These are phyloP conservation scores for Anarhynchus alexandrinus DNA, from an alignment of 2,113 vertebrate species.

Conservation along the genomic window DNA sequence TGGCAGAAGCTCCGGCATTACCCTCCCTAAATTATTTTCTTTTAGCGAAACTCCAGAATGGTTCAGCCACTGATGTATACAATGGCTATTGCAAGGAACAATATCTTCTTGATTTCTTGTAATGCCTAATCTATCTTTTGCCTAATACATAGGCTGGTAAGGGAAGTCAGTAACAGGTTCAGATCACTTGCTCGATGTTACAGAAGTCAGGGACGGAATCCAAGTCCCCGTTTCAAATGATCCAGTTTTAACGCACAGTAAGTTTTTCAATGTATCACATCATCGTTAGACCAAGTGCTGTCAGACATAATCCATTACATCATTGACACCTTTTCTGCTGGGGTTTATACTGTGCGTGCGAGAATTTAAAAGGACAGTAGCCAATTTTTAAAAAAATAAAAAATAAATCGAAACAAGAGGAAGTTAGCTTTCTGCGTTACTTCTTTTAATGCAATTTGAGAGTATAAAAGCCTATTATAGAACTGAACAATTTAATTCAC, in stretches of 20 bases:
- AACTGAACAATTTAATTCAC: background rate
- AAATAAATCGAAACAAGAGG: background rate
- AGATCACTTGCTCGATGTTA: background rate
- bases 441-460: background rate
- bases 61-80: background rate
- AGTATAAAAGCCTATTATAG: background rate
- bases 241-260: background rate
- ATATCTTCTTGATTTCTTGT: background rate
- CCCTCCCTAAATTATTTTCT: background rate
- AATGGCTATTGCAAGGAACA: background rate
- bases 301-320: background rate
- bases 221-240: background rate
- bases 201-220: background rate
- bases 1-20: background rate
- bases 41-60: background rate
- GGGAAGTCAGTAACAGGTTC: background rate
- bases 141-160: background rate
- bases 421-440: background rate
- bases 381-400: background rate
- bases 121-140: background rate
- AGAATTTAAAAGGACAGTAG: background rate
- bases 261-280: background rate
- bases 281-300: background rate
- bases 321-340: background rate
- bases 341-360: background rate